Base-by-base conservation (phyloP, 2,797 vertebrate species). In the Poeciliopsis infans region DNA sequence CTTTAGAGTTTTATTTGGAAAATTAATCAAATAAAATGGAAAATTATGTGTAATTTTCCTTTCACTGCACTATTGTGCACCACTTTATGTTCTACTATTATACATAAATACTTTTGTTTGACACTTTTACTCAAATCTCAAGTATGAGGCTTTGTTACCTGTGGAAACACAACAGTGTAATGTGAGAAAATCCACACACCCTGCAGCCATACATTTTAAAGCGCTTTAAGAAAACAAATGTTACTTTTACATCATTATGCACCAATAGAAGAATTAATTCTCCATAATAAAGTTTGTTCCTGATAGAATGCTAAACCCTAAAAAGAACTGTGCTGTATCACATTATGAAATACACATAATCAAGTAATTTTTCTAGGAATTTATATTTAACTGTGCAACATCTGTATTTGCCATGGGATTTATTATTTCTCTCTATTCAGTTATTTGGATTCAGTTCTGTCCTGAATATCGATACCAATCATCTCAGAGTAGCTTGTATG, bases 351-450 rank as follows among this genome's bases (percentile, higher is more conserved):
- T 51, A 7, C 5, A 28, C 12, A 28, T 6, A 31, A 28, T 5
- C 23, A 57, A 57, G n/a, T 28, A 13, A 57, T 28, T 57, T 57
- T 57, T 57, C 25, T 57, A 28, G 12, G n/a, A 57, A n/a, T 57
- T 57, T 61, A 31, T 15, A 61, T 61, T 64, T 64, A 64, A 64
- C 31, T 64, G 59, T 36, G 59, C 59, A 64, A 64, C 31, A 36
- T 36, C 59, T 64, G 16, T 20, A 36, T 64, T 64, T 5, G 2
- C 31, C 16, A 2, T 64, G 61, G 61, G 16, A 39, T 36, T 66
- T 39, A 39, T 66, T 33, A 36, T 0, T 39, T 20, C 2, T 20
- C 18, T 36, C 59, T 61, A 18, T 33, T 33, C 28, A 61, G 28
- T 33, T 2, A 39, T 10, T 66, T 66, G 2, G 12, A 66, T 66